phyloP scores from a whole-genome alignment of 2,797 vertebrate genomes.

The Crenichthys baileyi region DNA sequence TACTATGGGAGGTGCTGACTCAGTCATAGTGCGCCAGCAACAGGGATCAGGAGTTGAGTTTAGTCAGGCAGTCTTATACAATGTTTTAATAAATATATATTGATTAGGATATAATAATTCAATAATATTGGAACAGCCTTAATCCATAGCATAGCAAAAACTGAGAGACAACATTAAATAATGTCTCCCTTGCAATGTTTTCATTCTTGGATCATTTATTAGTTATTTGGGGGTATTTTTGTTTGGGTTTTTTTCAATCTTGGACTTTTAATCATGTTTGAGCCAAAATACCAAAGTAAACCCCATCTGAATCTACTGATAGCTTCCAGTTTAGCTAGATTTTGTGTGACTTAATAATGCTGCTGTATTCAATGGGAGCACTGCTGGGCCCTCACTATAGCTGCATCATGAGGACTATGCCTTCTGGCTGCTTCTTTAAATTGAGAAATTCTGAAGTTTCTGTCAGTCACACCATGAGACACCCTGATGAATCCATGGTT shows the following conservation, averaged over 20 bases:
- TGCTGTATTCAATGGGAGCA: slow-evolving; percentile 13
- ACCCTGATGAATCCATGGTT: background rate
- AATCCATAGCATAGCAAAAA: background rate
- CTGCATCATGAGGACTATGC: slow-evolving; percentile 22
- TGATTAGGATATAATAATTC: background rate
- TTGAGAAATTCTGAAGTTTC: slow-evolving; percentile 19
- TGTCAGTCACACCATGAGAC: slow-evolving; percentile 37
- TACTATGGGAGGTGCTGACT: background rate
- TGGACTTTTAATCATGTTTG: background rate
- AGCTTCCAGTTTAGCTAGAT: slow-evolving; percentile 20
- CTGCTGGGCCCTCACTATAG: slow-evolving; percentile 19
- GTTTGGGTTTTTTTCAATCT: background rate
- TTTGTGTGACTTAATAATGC: slow-evolving; percentile 40
- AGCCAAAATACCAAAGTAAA: slow-evolving; percentile 18
- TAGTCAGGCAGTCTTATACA: too few relatives aligned
- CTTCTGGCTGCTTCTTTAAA: slow-evolving; percentile 39
- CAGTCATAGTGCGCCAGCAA: background rate
- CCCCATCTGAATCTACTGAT: slow-evolving; percentile 2
- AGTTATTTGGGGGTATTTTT: background rate
- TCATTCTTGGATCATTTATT: slow-evolving; percentile 1
- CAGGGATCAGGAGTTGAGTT: background rate
- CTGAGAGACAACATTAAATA: background rate
- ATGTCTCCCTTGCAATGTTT: background rate
- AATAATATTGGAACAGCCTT: background rate
- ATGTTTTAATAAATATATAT: too few relatives aligned